Conservation (phyloP, 2,113 vertebrate species). For the Crypturellus undulatus region DNA sequence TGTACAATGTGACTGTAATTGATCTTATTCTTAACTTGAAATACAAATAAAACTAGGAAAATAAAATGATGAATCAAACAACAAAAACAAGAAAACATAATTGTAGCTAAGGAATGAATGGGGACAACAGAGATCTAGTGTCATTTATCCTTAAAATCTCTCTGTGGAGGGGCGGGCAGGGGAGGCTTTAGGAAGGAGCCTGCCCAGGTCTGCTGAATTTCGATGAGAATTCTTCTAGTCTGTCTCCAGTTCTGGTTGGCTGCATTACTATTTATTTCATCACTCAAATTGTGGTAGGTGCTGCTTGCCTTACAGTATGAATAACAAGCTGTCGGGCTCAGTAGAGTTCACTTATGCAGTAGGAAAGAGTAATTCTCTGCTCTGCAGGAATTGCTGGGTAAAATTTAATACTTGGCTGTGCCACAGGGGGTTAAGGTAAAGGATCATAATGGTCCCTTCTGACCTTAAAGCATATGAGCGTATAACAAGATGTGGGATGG, state of each 20-base stretch:
- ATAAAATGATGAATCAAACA: neutral
- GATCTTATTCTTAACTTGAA: slow-evolving; percentile 43
- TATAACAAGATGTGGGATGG: neutral
- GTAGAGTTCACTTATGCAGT: slow-evolving; percentile 55
- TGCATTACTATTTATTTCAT: slow-evolving; percentile 74
- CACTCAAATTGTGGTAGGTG: slow-evolving; percentile 66
- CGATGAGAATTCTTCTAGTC: slow-evolving; percentile 49
- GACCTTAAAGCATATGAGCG: neutral
- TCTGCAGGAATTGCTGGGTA: slow-evolving; percentile 5
- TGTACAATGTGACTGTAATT: neutral
- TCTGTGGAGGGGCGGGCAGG: neutral
- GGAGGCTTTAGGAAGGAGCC: slow-evolving; percentile 12
- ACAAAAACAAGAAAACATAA: neutral
- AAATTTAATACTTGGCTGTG: slow-evolving; percentile 9
- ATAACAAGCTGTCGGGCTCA: slow-evolving; percentile 53
- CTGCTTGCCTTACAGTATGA: slow-evolving; percentile 51
- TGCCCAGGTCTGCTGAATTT: slow-evolving; percentile 59
- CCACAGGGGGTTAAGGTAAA: neutral
- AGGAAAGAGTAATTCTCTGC: slow-evolving; percentile 41
- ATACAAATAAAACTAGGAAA: neutral
- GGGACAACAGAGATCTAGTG: slow-evolving; percentile 44
- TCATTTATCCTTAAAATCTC: slow-evolving; percentile 50
- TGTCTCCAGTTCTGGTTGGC: slow-evolving; percentile 55
- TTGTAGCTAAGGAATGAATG: slow-evolving; percentile 49
- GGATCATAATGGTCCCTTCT: neutral